phyloP scores from a whole-genome alignment of 2,113 vertebrate genomes.

The Hiodon tergisus region DNA sequence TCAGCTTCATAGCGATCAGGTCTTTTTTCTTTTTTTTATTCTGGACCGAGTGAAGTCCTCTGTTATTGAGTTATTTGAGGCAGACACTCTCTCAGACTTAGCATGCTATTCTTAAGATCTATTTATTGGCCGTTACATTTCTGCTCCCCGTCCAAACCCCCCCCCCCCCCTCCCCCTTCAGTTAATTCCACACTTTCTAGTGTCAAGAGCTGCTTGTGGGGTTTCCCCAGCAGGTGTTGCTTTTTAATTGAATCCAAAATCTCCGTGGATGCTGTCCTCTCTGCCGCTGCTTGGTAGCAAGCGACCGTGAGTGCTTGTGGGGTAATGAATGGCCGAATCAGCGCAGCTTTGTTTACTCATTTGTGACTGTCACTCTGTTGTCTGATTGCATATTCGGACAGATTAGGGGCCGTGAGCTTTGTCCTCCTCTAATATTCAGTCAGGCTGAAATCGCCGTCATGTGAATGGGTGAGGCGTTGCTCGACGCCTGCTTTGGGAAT shows the following conservation, averaged over 20 bases:
- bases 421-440: constrained; percentile 1
- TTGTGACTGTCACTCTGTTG: constrained; percentile 56
- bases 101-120: no score
- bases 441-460: not conserved
- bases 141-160: not conserved
- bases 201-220: constrained; percentile 7
- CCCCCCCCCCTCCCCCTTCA: not conserved
- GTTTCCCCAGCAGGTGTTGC: constrained; percentile 32
- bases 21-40: not conserved
- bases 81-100: no score
- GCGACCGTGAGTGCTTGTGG: constrained; percentile 50
- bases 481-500: not conserved
- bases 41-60: not conserved
- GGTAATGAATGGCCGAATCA: constrained; percentile 50
- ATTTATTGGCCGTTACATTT: no score
- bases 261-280: constrained; percentile 29
- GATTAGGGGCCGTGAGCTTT: constrained; percentile 9
- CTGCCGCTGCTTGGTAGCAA: constrained; percentile 3
- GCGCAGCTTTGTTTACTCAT: constrained; percentile 53
- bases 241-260: constrained; percentile 47
- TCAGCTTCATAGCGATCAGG: not conserved
- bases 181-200: not conserved
- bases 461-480: not conserved
- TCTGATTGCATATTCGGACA: constrained; percentile 30
- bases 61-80: no score